Evolutionary conservation across 2,888 invertebrate species (phyloP).

Genomic region (Arctia plantaginis): DNA sequence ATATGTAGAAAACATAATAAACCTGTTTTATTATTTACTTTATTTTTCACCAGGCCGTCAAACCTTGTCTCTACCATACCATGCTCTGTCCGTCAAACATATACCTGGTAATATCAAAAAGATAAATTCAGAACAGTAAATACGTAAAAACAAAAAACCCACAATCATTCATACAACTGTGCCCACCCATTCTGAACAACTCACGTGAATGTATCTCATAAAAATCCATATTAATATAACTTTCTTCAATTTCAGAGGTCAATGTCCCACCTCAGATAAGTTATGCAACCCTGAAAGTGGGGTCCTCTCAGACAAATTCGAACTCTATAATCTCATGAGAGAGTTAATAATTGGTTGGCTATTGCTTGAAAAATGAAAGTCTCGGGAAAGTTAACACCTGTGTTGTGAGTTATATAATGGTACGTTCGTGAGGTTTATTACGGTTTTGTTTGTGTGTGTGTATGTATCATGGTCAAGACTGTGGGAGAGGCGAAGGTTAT

Average conservation of each 20-base stretch:
- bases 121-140: not conserved
- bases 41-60: too few relatives aligned
- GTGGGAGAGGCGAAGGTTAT: constrained; percentile 10
- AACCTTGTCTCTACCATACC: too few relatives aligned
- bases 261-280: constrained; percentile 37
- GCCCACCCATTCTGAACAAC: constrained; percentile 7
- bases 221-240: constrained; percentile 29
- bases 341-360: constrained; percentile 27
- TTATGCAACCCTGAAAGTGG: constrained; percentile 37
- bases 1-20: too few relatives aligned
- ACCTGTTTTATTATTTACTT: too few relatives aligned
- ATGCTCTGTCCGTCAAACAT: too few relatives aligned
- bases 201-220: constrained; percentile 16
- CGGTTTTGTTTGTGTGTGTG: constrained; percentile 25
- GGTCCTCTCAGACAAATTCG: constrained; percentile 5
- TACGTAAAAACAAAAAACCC: not conserved
- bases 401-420: constrained; percentile 50
- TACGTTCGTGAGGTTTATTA: constrained; percentile 39
- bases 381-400: constrained; percentile 67
- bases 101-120: not conserved
- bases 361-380: constrained; percentile 70
- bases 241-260: constrained; percentile 46
- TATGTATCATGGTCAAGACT: constrained; percentile 25
- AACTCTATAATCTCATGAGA: fast-evolving
- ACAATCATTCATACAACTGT: not conserved